Evolutionary conservation across 2,797 vertebrate genomes (phyloP), one percentile per base, ranked within the genome.

Genomic region (Xenopus petersii): DNA sequence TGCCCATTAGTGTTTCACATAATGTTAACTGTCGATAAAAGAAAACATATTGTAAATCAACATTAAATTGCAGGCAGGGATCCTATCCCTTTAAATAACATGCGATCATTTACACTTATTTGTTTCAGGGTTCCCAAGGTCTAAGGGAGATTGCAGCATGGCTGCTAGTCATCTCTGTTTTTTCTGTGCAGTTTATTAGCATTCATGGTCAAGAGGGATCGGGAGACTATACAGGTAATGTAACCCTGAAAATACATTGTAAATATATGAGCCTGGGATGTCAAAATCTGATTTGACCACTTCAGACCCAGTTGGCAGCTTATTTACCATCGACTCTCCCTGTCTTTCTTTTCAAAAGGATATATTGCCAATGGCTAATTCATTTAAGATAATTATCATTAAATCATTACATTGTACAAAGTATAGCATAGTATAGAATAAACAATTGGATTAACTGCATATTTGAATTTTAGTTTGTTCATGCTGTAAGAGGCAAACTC

Each of bases 131-230:
- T 73, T 73, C 61, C 2, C 33, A 54, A 10, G 26, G 42, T 16
- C 0, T 0, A 49, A 59, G 47, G 36, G 46, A 10, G 55, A 56
- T 10, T 10, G 1, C 46, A 42, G 55, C 48, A 12, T 70, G 70
- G 65, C 30, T 73, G 76, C 70, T 67, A 83, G 71, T 80, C 83
- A 1, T 67, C 88, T 15, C 58, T 88, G 42, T 64, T 26, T 13
- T 74, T 65, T 67, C 10, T 85, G 72, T 90, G 68, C 87, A 81
- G 36, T 64, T 80, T 51, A 49, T 80, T 79, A 77, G 71, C 0
- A 75, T 83, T 56, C 79, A 84, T 65, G 82, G 86, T 49, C 88
- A 93, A 81, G 84, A 91, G 0, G 84, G 84, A 75, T 91, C 87
- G 62, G 85, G 82, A 79, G 65, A 83, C 63, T 81, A 87, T 73